Evolutionary conservation across 92 coral and sea anemone species (phyloP), one percentile per base, ranked within the genome.

Genomic region (Palythoa heliodiscus): DNA sequence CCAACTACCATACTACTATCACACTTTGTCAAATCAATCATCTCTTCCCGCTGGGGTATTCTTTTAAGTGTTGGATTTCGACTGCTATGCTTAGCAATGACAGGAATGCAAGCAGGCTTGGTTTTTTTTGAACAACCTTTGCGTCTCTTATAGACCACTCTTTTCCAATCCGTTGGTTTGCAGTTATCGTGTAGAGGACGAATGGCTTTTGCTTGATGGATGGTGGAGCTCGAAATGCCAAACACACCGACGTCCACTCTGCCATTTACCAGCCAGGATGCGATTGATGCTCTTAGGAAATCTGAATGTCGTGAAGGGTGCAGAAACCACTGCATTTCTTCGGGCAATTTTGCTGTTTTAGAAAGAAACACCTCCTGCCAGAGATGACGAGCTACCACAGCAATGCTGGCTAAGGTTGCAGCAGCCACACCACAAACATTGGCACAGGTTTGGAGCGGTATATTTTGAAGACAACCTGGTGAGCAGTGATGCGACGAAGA

Each of bases 381-480:
- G 54, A 91, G 22, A 19, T 24, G 37, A 2, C 90, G 95, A 24
- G 80, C 84, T 54, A 11, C 69, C 25, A 70, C 86, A 20, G 90
- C 91, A 57, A 88, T 87, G 4, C 68, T 87, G 6, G 78, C 92
- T 66, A 91, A 53, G 17, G 85, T 60, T 16, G 75, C 85, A 14
- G 84, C 94, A 57, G 74, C 83, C 54, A 77, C 95, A 23, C 90
- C 89, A 75, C 92, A 86, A 10, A 92, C 78, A 55, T 75, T 86
- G 53, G 77, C 84, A 75, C 92, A 91, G 24, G 89, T 91, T 71
- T 91, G 92, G 58, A 91, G 75, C 7, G 94, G 94, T 61, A 89
- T 78, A 75, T 87, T 77, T 16, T 77, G 55, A n/a, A 82, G 20
- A 71, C 88, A 86, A 66, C 39, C 35, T 11, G 40, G 23, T 24